These are phyloP conservation scores for Eulemur coronatus DNA, from an alignment of 2,797 vertebrate genomes.

Conservation along the genomic window DNA sequence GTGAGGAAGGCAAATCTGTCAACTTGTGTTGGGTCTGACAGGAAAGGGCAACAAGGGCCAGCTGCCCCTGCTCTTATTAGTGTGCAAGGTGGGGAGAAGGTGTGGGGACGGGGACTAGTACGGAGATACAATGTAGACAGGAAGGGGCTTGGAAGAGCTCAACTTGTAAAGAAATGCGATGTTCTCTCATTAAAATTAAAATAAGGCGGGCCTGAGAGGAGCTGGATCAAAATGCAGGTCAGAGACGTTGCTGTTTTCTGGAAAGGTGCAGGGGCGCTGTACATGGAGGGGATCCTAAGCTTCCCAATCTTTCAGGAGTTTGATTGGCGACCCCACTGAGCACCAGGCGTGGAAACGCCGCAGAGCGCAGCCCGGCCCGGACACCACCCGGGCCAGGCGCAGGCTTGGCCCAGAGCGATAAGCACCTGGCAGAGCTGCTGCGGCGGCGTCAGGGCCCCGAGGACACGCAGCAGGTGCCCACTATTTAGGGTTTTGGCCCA, in stretches of 20 bases:
- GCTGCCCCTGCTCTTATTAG: background rate
- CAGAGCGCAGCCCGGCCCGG: background rate
- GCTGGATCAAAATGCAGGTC: background rate
- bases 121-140: background rate
- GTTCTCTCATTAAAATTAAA: background rate
- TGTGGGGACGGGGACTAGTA: background rate
- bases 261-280: background rate
- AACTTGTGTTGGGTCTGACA: background rate
- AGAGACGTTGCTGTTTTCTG: background rate
- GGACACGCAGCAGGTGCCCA: background rate
- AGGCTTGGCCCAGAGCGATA: background rate
- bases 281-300: background rate
- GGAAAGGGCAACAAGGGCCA: background rate
- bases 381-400: no score
- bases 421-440: background rate
- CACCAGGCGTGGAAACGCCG: no score
- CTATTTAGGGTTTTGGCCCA: background rate
- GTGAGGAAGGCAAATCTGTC: background rate
- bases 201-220: background rate
- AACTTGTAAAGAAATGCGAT: background rate
- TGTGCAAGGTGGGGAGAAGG: no score
- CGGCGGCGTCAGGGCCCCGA: background rate
- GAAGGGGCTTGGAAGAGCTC: background rate
- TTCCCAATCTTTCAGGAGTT: background rate
- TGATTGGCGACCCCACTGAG: background rate